Base-by-base conservation (phyloP, 2,888 invertebrate genomes). In the Lasioglossum figueresi region DNA sequence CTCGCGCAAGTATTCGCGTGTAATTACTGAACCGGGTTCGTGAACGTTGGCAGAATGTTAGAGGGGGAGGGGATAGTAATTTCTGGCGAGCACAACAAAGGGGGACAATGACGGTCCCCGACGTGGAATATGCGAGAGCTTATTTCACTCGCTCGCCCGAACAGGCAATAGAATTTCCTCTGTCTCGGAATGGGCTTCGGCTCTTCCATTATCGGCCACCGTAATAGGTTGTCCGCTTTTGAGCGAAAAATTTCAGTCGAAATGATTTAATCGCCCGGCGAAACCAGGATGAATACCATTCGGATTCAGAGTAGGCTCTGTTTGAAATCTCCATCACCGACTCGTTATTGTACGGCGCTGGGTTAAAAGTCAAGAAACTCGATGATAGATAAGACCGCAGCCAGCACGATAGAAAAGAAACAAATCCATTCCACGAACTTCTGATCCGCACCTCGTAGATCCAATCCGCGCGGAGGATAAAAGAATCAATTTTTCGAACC, bases 1-100 rank as follows among this genome's bases (percentile, higher is more conserved):
- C 59, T 14, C 14, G 83, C 52, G 27, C 16, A 27, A 27, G 48
- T 23, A 80, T 78, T 86, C 72, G 76, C 82, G 72, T 75, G 80
- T 81, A 86, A 89, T 89, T 84, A 86, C 56, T 56, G 74, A 45
- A 68, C 37, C 70, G 73, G 23, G n/a, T 37, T 10, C 34, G 68
- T 37, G 68, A 19, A 68, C 68, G 68, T 37, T 23, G n/a, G 34
- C 4, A 34, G 37, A 23, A 37, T 2, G 68, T 12, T 23, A 34
- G 74, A 43, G 71, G 66, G n/a, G 66, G 48, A 14, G 52, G 63
- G 76, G 48, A 40, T 48, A 19, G 27, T 66, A 83, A 82, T 83
- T 83, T 76, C 83, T 73, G 76, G 76, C 12, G 73, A 45, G n/a
- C 52, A 76, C 45, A 31, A 45, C 66, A 56, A 66, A 71, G 27